Evolutionary conservation across 2,888 invertebrate genomes (phyloP).

Genomic region (Thera obeliscata): DNA sequence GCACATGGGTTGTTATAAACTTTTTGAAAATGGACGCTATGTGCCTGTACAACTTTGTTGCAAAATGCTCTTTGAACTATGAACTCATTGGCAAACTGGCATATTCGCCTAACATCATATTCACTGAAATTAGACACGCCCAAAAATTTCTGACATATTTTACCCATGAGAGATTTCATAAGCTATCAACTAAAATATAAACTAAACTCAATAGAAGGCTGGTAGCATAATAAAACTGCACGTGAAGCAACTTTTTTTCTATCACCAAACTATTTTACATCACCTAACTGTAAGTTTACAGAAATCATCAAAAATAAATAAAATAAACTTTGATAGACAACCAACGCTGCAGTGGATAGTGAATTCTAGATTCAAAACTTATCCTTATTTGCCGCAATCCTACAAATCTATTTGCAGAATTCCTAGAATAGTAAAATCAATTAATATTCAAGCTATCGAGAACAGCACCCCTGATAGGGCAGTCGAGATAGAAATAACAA

Average conservation of each 20-base stretch:
- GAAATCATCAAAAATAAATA: no score
- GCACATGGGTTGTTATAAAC: constrained; percentile 12
- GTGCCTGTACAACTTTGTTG: neutral
- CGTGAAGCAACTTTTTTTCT: no score
- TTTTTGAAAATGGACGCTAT: constrained; percentile 7
- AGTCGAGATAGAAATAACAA: constrained; percentile 31
- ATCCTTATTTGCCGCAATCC: neutral
- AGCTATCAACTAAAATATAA: no score
- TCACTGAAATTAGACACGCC: no score
- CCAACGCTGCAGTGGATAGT: no score
- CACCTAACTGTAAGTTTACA: no score
- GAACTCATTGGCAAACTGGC: neutral
- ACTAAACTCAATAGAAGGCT: no score
- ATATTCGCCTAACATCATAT: neutral
- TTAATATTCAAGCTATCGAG: constrained; percentile 16
- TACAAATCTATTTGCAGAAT: constrained; percentile 1
- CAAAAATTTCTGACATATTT: neutral
- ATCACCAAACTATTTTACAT: no score
- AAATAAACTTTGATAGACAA: no score
- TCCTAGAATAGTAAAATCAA: constrained; percentile 14
- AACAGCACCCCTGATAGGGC: constrained; percentile 14
- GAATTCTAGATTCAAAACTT: neutral
- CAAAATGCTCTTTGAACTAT: neutral
- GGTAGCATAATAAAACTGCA: no score
- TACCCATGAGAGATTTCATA: no score